Conservation (phyloP, 2,113 vertebrate species). For the Myotis brandtii region DNA sequence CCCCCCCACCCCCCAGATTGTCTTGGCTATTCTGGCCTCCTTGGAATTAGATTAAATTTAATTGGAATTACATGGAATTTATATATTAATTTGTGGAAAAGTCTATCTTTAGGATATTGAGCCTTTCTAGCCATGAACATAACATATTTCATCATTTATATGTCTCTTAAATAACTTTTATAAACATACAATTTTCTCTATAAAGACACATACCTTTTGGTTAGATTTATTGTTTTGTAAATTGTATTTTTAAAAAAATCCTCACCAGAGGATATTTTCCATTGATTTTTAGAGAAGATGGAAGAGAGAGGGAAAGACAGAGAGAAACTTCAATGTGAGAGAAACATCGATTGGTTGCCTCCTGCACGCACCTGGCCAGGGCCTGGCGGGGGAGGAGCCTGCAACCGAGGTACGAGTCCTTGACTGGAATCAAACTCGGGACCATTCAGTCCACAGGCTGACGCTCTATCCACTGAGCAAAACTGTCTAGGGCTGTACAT, state of each 20-base stretch:
- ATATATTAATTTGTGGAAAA: neutral
- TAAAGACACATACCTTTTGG: neutral
- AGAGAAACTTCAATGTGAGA: too few relatives aligned
- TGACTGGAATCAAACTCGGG: too few relatives aligned
- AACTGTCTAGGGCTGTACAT: too few relatives aligned
- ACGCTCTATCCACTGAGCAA: too few relatives aligned
- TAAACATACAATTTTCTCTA: neutral
- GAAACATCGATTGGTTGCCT: too few relatives aligned
- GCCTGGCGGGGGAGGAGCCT: too few relatives aligned
- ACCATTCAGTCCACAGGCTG: too few relatives aligned
- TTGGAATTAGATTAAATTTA: neutral
- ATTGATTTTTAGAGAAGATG: too few relatives aligned
- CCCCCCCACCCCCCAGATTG: neutral
- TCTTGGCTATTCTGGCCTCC: neutral
- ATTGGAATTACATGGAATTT: neutral
- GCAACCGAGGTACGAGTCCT: too few relatives aligned
- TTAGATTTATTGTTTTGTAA: neutral
- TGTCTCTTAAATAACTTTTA: neutral
- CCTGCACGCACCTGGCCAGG: too few relatives aligned
- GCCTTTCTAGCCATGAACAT: neutral
- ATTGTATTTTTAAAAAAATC: neutral
- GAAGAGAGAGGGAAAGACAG: too few relatives aligned
- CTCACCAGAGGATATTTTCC: too few relatives aligned
- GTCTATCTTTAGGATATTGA: neutral
- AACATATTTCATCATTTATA: neutral